Evolutionary conservation across 2,797 vertebrate genomes (phyloP), one percentile per base, ranked within the genome.

Genomic region (Zenarchopterus dispar): DNA sequence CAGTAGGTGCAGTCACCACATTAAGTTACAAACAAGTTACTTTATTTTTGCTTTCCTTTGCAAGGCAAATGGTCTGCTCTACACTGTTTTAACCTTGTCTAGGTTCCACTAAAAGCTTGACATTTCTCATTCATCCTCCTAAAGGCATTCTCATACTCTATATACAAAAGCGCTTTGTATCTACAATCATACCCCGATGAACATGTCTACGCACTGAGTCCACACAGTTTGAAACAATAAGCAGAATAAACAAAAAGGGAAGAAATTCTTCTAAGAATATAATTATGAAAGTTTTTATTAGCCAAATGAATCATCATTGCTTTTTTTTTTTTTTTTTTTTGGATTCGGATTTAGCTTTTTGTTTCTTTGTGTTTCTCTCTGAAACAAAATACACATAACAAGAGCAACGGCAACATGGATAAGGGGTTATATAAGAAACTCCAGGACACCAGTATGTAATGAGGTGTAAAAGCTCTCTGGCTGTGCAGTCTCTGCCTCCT

Each of bases 401-500:
- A 65, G 61, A 66, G 73, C 22, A 46, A 31, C 19, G 75, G 62
- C 73, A 72, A 77, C 60, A 63, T 36, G 55, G 63, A 69, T 43
- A 44, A 53, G 36, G 67, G 67, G 75, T 86, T 79, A 69, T 51
- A 77, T 72, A 68, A 77, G 75, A 68, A 75, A 71, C 69, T 75
- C 52, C 57, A 63, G 50, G 80, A 78, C 64, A 73, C 54, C 46
- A 19, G 59, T 36, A 56, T 65, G 74, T 85, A 82, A 86, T 75
- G 80, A 86, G 77, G 75, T 77, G 61, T 82, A 74, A 80, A 80
- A 72, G 72, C 60, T 81, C 55, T 58, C 72, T 73, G 55, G 39
- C 77, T 77, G 70, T 63, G 66, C 31, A 2, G 42, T 49, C 36
- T 72, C 50, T 48, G 71, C 44, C 55, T 82, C 53, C 54, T 55